A percentile compares a stretch with the other conserved stretches of the same genome.
These are phyloP conservation scores for Channa argus DNA, from an alignment of 2,113 vertebrate species.

Conservation along the genomic window DNA sequence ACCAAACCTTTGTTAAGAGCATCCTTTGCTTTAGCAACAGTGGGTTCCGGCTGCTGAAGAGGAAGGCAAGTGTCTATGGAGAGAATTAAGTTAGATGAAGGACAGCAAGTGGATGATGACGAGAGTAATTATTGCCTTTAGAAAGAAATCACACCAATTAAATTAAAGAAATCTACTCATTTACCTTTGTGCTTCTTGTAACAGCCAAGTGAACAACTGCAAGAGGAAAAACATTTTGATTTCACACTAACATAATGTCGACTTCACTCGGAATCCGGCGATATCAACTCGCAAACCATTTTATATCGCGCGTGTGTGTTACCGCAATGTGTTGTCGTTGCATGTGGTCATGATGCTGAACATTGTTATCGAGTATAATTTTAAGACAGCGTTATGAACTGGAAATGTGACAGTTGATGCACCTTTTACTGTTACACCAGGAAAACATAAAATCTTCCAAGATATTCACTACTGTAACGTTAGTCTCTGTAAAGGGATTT, in stretches of 20 bases:
- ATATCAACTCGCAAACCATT: too few species aligned
- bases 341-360: conserved; percentile 24
- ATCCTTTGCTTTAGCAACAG: conserved; percentile 7
- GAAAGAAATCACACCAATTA: background rate
- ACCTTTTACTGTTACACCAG: background rate
- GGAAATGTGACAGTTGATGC: too few species aligned
- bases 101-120: background rate
- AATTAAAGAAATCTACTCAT: background rate
- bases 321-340: conserved; percentile 17
- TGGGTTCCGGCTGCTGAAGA: conserved; percentile 22
- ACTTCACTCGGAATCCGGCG: too few species aligned
- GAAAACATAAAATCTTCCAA: background rate
- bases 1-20: conserved; percentile 42
- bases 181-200: conserved; percentile 85
- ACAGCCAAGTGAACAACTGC: conserved; percentile 83
- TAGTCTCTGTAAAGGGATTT: too few species aligned
- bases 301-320: too few species aligned
- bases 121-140: background rate
- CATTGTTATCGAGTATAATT: background rate
- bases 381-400: too few species aligned
- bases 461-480: too few species aligned
- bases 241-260: too few species aligned
- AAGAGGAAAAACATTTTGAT: conserved; percentile 1
- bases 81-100: background rate
- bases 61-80: conserved; percentile 72